Percentiles rank a stretch among this genome's conserved stretches.
Conservation (phyloP, 2,888 invertebrate species). For the Hydropsyche betteni region DNA sequence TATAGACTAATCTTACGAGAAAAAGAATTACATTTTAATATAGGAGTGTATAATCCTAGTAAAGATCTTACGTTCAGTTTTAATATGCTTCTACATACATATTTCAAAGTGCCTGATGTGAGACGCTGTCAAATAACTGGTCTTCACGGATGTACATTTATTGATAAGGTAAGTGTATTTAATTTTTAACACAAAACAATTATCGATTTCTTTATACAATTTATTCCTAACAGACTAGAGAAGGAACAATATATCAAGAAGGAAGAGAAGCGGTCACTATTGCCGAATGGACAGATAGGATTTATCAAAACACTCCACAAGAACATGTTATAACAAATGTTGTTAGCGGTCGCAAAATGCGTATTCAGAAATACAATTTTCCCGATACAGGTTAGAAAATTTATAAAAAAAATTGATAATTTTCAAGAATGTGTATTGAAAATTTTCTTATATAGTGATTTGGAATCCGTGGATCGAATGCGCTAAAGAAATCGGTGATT, state of each 20-base stretch:
- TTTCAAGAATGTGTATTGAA: neutral
- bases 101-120: constrained; percentile 95
- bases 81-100: constrained; percentile 92
- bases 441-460: constrained; percentile 68
- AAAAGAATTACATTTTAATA: constrained; percentile 91
- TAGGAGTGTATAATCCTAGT: constrained; percentile 93
- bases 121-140: constrained; percentile 91
- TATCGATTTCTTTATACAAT: neutral
- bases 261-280: constrained; percentile 90
- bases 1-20: constrained; percentile 90
- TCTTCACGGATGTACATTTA: constrained; percentile 88
- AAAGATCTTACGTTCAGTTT: constrained; percentile 91
- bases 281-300: constrained; percentile 91
- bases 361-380: constrained; percentile 93
- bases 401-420: neutral
- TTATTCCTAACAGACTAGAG: constrained; percentile 71
- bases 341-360: constrained; percentile 90
- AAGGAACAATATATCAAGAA: constrained; percentile 87
- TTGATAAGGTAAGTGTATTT: constrained; percentile 77
- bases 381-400: constrained; percentile 80
- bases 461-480: constrained; percentile 98
- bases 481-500: constrained; percentile 91
- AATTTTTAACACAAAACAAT: neutral
- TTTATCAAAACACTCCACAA: constrained; percentile 92
- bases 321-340: constrained; percentile 94